phyloP scores from a whole-genome alignment of 2,113 vertebrate genomes.

The Lampris megalopsis region DNA sequence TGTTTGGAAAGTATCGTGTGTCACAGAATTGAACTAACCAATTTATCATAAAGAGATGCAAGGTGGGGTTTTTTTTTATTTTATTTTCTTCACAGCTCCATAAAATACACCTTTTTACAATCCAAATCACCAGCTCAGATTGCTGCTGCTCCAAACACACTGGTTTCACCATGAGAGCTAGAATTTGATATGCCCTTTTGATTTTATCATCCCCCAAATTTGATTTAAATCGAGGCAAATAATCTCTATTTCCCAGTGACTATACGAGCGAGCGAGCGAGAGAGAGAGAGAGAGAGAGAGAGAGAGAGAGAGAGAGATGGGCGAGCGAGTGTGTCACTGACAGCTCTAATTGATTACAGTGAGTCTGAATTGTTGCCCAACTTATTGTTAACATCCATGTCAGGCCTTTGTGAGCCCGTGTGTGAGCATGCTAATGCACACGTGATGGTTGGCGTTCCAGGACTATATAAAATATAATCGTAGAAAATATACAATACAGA shows the following conservation, averaged over 20 bases:
- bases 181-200: conserved; percentile 17
- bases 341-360: conserved; percentile 58
- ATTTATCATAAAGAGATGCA: no score
- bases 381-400: conserved; percentile 51
- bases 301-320: conserved; percentile 1
- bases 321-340: conserved; percentile 33
- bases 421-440: conserved; percentile 15
- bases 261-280: neutral
- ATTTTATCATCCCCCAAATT: conserved; percentile 27
- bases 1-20: neutral
- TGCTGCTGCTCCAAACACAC: conserved; percentile 27
- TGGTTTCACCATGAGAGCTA: conserved; percentile 44
- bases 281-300: neutral
- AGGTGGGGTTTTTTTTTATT: no score
- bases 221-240: conserved; percentile 40
- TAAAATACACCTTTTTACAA: conserved; percentile 20
- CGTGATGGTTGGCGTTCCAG: conserved; percentile 72
- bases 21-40: neutral
- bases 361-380: conserved; percentile 61
- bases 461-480: conserved; percentile 65
- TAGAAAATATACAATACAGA: no score
- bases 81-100: neutral
- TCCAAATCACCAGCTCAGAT: conserved; percentile 27
- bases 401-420: conserved; percentile 15
- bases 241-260: conserved; percentile 16